Conservation (phyloP, 2,113 vertebrate species). For the Eretmodus cyanostictus region DNA sequence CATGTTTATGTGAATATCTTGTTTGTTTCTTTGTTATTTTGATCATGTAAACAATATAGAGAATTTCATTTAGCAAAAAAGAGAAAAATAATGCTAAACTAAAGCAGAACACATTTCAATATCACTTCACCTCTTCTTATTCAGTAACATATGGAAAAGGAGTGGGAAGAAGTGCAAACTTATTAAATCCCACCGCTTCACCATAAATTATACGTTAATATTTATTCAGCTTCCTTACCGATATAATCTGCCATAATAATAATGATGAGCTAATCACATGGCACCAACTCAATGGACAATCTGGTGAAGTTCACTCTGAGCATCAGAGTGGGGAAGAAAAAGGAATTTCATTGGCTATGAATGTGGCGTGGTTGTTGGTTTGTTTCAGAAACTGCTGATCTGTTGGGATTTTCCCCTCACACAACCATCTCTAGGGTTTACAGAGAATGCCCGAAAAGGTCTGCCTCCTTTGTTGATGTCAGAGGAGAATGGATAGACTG, state of each 20-base stretch:
- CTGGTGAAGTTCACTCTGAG: neutral
- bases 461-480: neutral
- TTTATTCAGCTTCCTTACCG: neutral
- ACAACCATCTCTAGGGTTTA: neutral
- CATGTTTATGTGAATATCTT: neutral
- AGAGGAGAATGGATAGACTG: neutral
- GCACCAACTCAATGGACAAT: neutral
- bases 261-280: neutral
- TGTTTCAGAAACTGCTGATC: neutral
- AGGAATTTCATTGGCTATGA: neutral
- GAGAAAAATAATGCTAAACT: neutral
- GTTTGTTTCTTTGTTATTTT: neutral
- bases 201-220: neutral
- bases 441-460: neutral
- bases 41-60: neutral
- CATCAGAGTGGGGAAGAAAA: neutral
- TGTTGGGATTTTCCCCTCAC: neutral
- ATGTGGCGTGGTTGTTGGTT: neutral
- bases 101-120: neutral
- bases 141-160: neutral
- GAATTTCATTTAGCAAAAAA: neutral
- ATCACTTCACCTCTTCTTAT: fast-evolving
- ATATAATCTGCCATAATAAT: neutral
- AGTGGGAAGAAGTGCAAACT: fast-evolving
- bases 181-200: neutral